Evolutionary conservation across 1,140 invertebrate genomes (phyloP).

Genomic region (Chlorops oryzae): DNA sequence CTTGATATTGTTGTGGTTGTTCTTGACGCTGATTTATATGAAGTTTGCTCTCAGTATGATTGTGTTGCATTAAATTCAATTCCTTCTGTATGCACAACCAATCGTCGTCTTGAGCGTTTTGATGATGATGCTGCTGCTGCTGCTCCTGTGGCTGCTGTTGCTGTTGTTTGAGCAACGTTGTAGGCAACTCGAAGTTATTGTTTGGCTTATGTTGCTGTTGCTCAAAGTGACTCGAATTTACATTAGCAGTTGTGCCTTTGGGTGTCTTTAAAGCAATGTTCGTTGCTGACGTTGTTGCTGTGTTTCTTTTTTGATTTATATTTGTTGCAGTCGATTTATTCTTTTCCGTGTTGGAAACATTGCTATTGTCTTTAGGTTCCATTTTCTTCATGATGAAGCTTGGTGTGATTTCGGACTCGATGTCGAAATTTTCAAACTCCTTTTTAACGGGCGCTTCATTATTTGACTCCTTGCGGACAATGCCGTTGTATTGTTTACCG

Average conservation of each 20-base stretch:
- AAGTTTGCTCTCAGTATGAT: constrained; percentile 21
- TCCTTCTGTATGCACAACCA: constrained; percentile 66
- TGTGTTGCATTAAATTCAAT: constrained; percentile 49
- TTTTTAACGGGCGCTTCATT: no score
- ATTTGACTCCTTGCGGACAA: no score
- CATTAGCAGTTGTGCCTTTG: no score
- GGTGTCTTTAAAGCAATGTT: constrained; percentile 12
- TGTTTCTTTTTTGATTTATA: background rate
- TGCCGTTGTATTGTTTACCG: no score
- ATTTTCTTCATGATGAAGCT: constrained; percentile 46
- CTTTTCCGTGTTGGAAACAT: no score
- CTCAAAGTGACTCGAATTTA: no score
- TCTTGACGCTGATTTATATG: constrained; percentile 20
- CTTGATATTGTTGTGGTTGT: constrained; percentile 6
- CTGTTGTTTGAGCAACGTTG: no score
- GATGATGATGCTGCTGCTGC: constrained; percentile 13
- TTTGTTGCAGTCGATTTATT: no score
- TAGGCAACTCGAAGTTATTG: no score
- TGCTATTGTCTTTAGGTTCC: constrained; percentile 36
- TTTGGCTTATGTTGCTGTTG: no score
- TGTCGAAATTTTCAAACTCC: constrained; percentile 45
- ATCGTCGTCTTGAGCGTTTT: constrained; percentile 51
- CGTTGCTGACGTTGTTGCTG: constrained; percentile 1
- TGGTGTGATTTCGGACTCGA: constrained; percentile 43
- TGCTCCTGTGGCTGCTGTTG: constrained; percentile 20